Conservation (phyloP, 2,888 invertebrate species). For the Bellardia pandia region DNA sequence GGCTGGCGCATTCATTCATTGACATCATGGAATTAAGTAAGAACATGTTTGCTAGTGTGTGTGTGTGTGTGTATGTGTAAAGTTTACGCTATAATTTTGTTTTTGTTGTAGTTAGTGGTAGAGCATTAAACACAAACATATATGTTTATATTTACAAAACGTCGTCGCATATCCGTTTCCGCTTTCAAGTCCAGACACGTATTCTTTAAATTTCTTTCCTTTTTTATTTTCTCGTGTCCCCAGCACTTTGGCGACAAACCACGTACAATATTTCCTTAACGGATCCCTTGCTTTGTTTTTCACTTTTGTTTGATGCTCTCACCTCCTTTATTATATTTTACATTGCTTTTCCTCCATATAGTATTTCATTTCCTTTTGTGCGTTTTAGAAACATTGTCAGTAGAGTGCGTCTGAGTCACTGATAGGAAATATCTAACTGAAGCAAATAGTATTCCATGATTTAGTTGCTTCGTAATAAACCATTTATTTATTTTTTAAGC, state of each 20-base stretch:
- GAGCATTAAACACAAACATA: background rate
- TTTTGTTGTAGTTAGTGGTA: background rate
- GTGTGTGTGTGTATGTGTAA: background rate
- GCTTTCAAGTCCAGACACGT: constrained; percentile 67
- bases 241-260: constrained; percentile 8
- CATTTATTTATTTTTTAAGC: background rate
- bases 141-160: constrained; percentile 15
- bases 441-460: constrained; percentile 22
- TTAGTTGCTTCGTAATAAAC: background rate
- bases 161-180: constrained; percentile 68
- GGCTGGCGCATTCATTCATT: constrained; percentile 4
- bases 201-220: constrained; percentile 11
- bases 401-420: background rate
- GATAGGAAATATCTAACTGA: constrained; percentile 9
- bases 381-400: constrained; percentile 15
- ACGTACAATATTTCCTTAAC: constrained; percentile 27
- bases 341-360: background rate
- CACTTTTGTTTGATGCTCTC: constrained; percentile 2
- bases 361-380: constrained; percentile 20
- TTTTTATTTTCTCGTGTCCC: background rate
- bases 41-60: background rate
- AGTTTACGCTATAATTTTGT: background rate
- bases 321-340: background rate
- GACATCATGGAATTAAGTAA: background rate
- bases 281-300: constrained; percentile 5